Base-by-base conservation (phyloP, 2,888 invertebrate genomes). In the Tortrix viridana region DNA sequence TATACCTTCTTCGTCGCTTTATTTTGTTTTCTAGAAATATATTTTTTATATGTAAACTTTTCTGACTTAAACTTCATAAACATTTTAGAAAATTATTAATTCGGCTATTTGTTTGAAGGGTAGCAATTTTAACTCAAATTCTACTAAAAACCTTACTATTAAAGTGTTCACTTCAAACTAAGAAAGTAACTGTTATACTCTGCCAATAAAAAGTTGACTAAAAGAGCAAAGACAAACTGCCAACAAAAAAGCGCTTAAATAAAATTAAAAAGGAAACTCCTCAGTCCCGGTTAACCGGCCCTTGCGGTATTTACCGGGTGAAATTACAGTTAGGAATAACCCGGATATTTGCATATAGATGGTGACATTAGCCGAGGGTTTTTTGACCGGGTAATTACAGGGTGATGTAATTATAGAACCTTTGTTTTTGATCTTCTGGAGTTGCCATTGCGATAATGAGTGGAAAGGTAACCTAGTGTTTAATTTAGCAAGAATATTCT, bases 281-380 rank as follows among this genome's bases (percentile, higher is more conserved):
- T 20, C 19, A 18, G 18, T 23, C 61, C 56, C 56, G 56, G 50
- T 16, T 57, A 53, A 53, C 53, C 50, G 46, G 56, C 84, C 88
- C 82, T 86, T 86, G 88, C 76, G 88, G 89, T 88, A 86, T 89
- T 90, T 88, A 84, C 86, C 74, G 81, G 77, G 77, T 74, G 77
- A 75, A 88, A 89, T 88, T 87, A 86, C 81, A 87, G 84, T 86
- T 85, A 84, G 86, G 87, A 86, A 84, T 88, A 89, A 84, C 71
- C 75, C 76, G 83, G 66, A 69, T 80, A 92, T 92, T 92, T 91
- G 89, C 92, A 92, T 91, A 84, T 84, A 86, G 89, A 92, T 91
- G 90, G 91, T 87, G 88, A 88, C 92, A 89, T 91, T 90, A 90
- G 82, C 79, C 76, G 71, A 67, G 75, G 69, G 74, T 62, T 62